These are phyloP conservation scores for Sardina pilchardus DNA, from an alignment of 2,113 vertebrate genomes.

Conservation along the genomic window DNA sequence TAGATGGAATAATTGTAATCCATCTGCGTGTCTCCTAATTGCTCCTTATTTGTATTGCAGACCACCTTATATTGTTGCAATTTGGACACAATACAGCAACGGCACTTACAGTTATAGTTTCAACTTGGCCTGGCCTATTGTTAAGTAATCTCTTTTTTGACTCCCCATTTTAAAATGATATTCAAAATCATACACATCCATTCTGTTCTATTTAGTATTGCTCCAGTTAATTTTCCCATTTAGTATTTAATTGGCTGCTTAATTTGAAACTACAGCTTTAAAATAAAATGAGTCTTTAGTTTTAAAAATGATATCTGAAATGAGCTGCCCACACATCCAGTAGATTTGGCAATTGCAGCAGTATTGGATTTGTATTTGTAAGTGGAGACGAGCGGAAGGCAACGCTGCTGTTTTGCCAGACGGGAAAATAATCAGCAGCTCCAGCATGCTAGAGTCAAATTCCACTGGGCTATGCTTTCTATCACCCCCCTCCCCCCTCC, in stretches of 20 bases:
- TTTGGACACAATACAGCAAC: neutral
- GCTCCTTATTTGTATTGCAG: slow-evolving; percentile 30
- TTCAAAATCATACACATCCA: neutral
- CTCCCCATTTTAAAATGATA: neutral
- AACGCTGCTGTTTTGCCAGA: slow-evolving; percentile 28
- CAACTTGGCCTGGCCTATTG: neutral
- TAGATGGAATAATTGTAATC: slow-evolving; percentile 36
- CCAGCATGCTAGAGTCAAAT: neutral
- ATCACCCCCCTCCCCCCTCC: neutral
- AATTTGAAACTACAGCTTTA: slow-evolving; percentile 9
- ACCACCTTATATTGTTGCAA: slow-evolving; percentile 22
- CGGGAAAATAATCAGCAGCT: neutral
- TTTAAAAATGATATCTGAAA: neutral
- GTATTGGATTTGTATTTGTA: slow-evolving; percentile 34
- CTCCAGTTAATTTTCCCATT: neutral
- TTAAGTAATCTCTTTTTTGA: neutral
- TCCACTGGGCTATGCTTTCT: neutral
- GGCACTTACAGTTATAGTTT: neutral
- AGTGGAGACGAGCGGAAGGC: slow-evolving; percentile 20
- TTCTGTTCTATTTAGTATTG: neutral
- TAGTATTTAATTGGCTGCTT: slow-evolving; percentile 8
- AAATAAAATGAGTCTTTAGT: neutral
- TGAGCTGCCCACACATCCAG: neutral
- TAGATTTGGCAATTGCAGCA: slow-evolving; percentile 6
- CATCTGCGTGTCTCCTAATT: slow-evolving; percentile 30